phyloP scores from a whole-genome alignment of 2,113 vertebrate species.

The Monopterus albus region DNA sequence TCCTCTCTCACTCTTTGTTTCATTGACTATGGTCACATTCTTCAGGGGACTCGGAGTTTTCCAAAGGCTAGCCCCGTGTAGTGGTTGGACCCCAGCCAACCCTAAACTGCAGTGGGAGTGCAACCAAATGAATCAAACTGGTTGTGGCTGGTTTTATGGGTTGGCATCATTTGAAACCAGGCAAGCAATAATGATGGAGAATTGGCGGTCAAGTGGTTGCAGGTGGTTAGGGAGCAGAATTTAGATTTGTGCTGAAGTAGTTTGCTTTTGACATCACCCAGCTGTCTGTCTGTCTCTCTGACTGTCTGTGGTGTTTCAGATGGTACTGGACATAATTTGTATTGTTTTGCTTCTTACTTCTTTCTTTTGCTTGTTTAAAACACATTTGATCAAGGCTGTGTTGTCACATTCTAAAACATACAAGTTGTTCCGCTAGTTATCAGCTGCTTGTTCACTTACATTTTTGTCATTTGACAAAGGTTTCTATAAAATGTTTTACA shows the following conservation, averaged over 20 bases:
- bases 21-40: constrained; percentile 80
- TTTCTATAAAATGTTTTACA: neutral
- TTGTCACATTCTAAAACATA: constrained; percentile 1
- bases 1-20: constrained; percentile 59
- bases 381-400: neutral
- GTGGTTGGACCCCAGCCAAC: constrained; percentile 68
- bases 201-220: constrained; percentile 67
- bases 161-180: constrained; percentile 64
- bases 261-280: constrained; percentile 29
- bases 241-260: constrained; percentile 46
- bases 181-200: constrained; percentile 68
- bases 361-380: neutral
- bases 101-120: constrained; percentile 57
- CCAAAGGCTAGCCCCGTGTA: constrained; percentile 73
- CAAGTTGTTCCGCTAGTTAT: neutral
- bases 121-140: constrained; percentile 54
- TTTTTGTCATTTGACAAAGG: neutral
- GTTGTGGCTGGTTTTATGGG: constrained; percentile 63
- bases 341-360: neutral
- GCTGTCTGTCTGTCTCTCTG: constrained; percentile 15
- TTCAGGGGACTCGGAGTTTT: constrained; percentile 78
- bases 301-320: neutral
- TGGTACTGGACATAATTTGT: constrained; percentile 18
- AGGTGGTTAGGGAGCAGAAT: constrained; percentile 71
- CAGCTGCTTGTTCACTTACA: neutral